Evolutionary conservation across 2,113 vertebrate species (phyloP).

Genomic region (Columbina picui): DNA sequence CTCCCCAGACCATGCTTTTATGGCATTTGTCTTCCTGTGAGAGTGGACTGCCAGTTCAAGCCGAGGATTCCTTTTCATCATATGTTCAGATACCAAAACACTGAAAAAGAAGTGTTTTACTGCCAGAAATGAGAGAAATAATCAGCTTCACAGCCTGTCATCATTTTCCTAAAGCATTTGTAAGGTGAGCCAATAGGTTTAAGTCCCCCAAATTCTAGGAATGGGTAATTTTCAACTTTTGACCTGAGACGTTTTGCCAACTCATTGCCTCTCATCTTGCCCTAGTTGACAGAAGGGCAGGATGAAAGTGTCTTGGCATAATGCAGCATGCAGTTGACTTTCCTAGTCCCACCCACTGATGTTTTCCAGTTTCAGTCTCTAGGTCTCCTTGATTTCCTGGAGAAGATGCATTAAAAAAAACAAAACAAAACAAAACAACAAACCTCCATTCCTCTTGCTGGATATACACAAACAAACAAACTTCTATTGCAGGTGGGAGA

Average conservation of each 20-base stretch:
- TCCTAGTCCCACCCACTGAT: constrained; percentile 36
- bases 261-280: constrained; percentile 22
- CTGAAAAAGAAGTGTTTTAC: neutral
- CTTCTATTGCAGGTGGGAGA: neutral
- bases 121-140: neutral
- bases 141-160: neutral
- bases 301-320: constrained; percentile 34
- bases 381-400: constrained; percentile 33
- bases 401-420: neutral
- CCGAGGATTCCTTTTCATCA: neutral
- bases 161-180: neutral
- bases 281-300: constrained; percentile 13
- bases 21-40: neutral
- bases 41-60: neutral
- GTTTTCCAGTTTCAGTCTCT: constrained; percentile 32
- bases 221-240: constrained; percentile 34
- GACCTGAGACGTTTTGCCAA: constrained; percentile 10
- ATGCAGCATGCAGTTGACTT: constrained; percentile 26
- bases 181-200: neutral
- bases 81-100: neutral
- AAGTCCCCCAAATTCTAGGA: constrained; percentile 30
- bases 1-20: neutral
- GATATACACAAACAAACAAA: neutral
- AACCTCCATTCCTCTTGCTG: neutral
- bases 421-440: too few relatives aligned